phyloP scores from a whole-genome alignment of 2,888 invertebrate species.

The Cephonodes hylas region DNA sequence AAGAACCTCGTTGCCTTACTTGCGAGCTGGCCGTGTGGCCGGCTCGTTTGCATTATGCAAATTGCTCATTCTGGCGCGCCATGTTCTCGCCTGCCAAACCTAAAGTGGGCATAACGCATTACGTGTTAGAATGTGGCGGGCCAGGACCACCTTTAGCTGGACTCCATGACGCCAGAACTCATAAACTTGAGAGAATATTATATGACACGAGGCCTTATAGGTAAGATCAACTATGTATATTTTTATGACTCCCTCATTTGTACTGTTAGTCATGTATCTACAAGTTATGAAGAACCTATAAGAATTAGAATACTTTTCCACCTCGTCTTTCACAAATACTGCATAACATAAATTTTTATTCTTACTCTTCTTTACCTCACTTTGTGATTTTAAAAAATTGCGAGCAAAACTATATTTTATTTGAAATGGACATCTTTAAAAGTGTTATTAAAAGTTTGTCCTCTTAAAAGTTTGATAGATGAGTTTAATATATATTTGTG shows the following conservation, averaged over 20 bases:
- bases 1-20: slow-evolving; percentile 91
- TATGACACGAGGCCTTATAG: slow-evolving; percentile 88
- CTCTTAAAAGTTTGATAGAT: neutral
- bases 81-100: slow-evolving; percentile 83
- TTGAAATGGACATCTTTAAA: neutral
- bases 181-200: slow-evolving; percentile 88
- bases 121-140: slow-evolving; percentile 95
- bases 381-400: no score
- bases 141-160: slow-evolving; percentile 93
- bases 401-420: no score
- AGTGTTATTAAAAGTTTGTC: neutral
- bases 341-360: no score
- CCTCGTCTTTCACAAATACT: no score
- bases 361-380: no score
- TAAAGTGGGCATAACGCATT: slow-evolving; percentile 78
- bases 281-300: no score
- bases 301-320: no score
- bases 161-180: slow-evolving; percentile 87
- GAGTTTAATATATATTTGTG: neutral
- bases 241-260: neutral
- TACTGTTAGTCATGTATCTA: neutral
- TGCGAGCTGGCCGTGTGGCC: slow-evolving; percentile 92
- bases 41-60: slow-evolving; percentile 89
- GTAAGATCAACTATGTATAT: slow-evolving; percentile 42
- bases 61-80: slow-evolving; percentile 93